phyloP scores from a whole-genome alignment of 2,888 invertebrate species.

The Cheilosia pagana region DNA sequence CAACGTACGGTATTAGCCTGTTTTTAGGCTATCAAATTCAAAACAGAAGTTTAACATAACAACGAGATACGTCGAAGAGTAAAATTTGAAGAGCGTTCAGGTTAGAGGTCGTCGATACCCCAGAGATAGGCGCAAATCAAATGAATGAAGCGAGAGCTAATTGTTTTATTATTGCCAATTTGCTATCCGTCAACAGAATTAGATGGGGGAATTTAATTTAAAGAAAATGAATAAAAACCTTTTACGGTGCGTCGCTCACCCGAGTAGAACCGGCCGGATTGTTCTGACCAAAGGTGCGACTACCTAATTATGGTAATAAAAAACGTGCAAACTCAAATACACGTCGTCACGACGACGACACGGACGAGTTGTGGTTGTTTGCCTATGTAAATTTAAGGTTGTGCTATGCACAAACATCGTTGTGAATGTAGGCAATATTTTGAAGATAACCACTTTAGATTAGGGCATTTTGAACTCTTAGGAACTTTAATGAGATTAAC shows the following conservation, averaged over 20 bases:
- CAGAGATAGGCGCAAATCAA: conserved; percentile 22
- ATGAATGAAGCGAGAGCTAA: conserved; percentile 22
- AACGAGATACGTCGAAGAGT: conserved; percentile 1
- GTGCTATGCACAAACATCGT: background rate
- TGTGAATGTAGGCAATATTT: background rate
- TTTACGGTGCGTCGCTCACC: conserved; percentile 31
- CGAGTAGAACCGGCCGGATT: conserved; percentile 3
- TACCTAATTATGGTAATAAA: conserved; percentile 43
- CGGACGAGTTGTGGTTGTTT: background rate
- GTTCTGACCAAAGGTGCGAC: conserved; percentile 42
- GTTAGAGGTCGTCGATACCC: conserved; percentile 27
- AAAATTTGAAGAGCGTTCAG: conserved; percentile 11
- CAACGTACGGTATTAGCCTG: conserved; percentile 50
- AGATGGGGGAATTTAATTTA: background rate
- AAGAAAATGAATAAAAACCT: background rate
- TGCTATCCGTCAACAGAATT: conserved; percentile 18
- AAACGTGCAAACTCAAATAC: conserved; percentile 15
- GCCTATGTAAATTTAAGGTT: conserved; percentile 9
- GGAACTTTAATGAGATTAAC: background rate
- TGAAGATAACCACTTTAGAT: conserved; percentile 5
- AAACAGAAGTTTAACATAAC: conserved; percentile 26
- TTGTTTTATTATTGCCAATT: conserved; percentile 42
- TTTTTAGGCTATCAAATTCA: conserved; percentile 20
- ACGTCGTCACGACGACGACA: conserved; percentile 4
- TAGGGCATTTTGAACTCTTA: background rate